These are phyloP conservation scores for Heliconius ethilla DNA, from an alignment of 2,888 invertebrate genomes.

Conservation along the genomic window DNA sequence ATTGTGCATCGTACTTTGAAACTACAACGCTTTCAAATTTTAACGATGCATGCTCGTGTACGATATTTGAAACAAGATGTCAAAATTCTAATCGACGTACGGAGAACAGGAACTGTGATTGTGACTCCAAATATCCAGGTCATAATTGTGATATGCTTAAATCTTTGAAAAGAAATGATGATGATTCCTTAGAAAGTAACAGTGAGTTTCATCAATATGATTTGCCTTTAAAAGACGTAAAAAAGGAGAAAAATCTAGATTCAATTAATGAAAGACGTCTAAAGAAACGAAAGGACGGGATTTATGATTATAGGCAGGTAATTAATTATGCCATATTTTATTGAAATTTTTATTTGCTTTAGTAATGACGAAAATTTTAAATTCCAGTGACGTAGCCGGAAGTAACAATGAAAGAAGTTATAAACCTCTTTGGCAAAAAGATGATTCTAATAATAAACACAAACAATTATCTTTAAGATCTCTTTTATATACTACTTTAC, in stretches of 20 bases:
- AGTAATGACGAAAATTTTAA: slow-evolving; percentile 36
- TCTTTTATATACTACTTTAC: slow-evolving; percentile 66
- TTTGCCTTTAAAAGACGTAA: background rate
- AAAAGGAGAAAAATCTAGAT: background rate
- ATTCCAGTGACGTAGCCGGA: slow-evolving; percentile 60
- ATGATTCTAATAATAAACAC: slow-evolving; percentile 52
- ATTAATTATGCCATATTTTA: slow-evolving; percentile 38
- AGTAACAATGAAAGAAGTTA: slow-evolving; percentile 54
- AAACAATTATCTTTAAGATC: slow-evolving; percentile 57
- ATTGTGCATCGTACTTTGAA: slow-evolving; percentile 34
- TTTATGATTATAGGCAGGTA: slow-evolving; percentile 53
- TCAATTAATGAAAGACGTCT: slow-evolving; percentile 22
- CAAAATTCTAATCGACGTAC: slow-evolving; percentile 44
- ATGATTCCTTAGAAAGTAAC: slow-evolving; percentile 46
- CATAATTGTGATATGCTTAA: slow-evolving; percentile 44
- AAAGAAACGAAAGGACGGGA: slow-evolving; percentile 47
- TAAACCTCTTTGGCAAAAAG: slow-evolving; percentile 70
- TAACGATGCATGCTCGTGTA: slow-evolving; percentile 54
- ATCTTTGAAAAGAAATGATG: slow-evolving; percentile 38
- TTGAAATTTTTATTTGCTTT: background rate
- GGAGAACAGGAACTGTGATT: slow-evolving; percentile 50
- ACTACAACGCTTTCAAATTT: slow-evolving; percentile 33
- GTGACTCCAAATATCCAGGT: slow-evolving; percentile 42
- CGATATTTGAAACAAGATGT: slow-evolving; percentile 48
- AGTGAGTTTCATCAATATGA: slow-evolving; percentile 41